Base-by-base conservation (phyloP, 2,113 vertebrate species). In the Trochalopteron elliotii region DNA sequence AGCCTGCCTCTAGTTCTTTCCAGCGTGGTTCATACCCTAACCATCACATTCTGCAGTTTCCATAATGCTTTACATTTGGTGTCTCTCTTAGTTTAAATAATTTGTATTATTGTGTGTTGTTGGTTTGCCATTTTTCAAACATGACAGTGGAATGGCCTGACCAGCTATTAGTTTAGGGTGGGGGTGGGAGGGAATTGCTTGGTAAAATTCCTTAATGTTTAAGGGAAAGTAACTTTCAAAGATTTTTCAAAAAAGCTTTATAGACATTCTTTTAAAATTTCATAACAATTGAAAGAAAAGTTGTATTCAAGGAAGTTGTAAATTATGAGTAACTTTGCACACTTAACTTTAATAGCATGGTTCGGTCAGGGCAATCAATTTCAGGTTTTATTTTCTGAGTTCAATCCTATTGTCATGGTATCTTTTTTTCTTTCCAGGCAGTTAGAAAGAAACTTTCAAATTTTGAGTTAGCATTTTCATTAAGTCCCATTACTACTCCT, bases 191-290 rank as follows among this genome's bases (percentile, higher is more conserved):
- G 98, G 98, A 98, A 98, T 98, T 98, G 96, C 97, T 98, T 95
- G 97, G 98, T 98, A 98, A 98, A 98, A 98, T 98, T 99, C 99
- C 99, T 99, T 99, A 99, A 99, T 99, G 99, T 99, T 99, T 99
- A 99, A 99, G 99, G 98, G 98, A 98, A 98, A 98, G 98, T 98
- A 98, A 98, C 98, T 98, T 98, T 97, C 96, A 96, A 95, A 97
- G 97, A 98, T 98, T 98, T 97, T 98, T 98, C 98, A 98, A 97
- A 97, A 98, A 98, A 98, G 98, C 98, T 99, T 99, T 99, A 98
- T 98, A 98, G 98, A 98, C 96, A 79, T 97, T 93, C 95, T 98
- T 98, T 98, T 99, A 98, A 97, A 97, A 97, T 98, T 98, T 98
- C 96, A 81, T 96, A 98, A 97, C 93, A 97, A 95, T 97, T 97